Percentiles rank a stretch among this genome's conserved stretches.
Evolutionary conservation across 64 coral and sea anemone species (phyloP).

Genomic region (Pocillopora damicornis): DNA sequence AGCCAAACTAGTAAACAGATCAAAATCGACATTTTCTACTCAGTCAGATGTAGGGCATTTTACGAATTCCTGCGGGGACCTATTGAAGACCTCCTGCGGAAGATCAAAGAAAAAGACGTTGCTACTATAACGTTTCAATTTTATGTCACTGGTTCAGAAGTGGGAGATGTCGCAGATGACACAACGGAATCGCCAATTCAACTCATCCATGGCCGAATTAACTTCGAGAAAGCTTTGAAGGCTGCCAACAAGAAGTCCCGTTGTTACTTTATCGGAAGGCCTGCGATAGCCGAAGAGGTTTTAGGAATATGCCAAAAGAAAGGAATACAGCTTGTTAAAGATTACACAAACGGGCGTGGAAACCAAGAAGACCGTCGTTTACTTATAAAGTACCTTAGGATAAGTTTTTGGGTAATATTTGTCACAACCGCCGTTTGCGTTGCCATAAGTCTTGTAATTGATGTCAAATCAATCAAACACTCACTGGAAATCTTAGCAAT

Average conservation of each 20-base stretch:
- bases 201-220: constrained; percentile 30
- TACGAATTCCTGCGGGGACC: constrained; percentile 16
- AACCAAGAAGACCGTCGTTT: constrained; percentile 23
- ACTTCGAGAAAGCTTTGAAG: constrained; percentile 51
- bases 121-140: constrained; percentile 31
- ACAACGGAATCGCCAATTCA: constrained; percentile 3
- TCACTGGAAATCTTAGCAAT: not conserved
- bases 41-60: constrained; percentile 42
- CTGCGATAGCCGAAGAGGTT: constrained; percentile 44
- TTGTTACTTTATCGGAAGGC: constrained; percentile 64
- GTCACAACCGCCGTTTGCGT: constrained; percentile 15
- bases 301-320: constrained; percentile 46
- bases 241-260: constrained; percentile 29
- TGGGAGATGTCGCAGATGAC: not conserved
- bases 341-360: constrained; percentile 56
- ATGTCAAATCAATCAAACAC: constrained; percentile 39
- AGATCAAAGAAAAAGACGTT: constrained; percentile 39
- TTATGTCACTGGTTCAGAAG: constrained; percentile 30
- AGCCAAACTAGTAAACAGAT: not conserved
- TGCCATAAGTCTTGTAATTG: constrained; percentile 28
- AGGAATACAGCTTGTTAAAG: constrained; percentile 30
- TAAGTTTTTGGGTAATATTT: constrained; percentile 38
- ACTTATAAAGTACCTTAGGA: constrained; percentile 54
- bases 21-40: constrained; percentile 54
- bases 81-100: constrained; percentile 1